Evolutionary conservation across 2,797 vertebrate genomes (phyloP).

Genomic region (Macropus fuliginosus): DNA sequence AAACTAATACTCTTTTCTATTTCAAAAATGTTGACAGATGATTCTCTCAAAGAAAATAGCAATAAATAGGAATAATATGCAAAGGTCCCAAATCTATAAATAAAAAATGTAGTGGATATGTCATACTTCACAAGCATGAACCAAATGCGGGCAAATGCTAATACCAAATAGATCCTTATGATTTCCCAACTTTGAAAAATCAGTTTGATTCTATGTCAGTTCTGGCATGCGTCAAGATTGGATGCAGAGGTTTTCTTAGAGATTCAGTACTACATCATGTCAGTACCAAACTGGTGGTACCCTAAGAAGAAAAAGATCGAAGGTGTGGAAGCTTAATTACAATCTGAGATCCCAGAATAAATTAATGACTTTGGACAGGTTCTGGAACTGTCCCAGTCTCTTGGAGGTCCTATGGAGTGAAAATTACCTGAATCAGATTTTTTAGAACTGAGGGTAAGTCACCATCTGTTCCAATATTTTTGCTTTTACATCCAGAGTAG

Average conservation of each 20-base stretch:
- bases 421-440: slow-evolving; percentile 31
- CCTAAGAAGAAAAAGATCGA: slow-evolving; percentile 34
- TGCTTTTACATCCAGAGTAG: not conserved
- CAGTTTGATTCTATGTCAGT: slow-evolving; percentile 22
- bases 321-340: slow-evolving; percentile 12
- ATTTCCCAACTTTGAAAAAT: not conserved
- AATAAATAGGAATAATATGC: slow-evolving; percentile 11
- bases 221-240: not conserved
- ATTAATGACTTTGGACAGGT: slow-evolving; percentile 26
- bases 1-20: slow-evolving; percentile 52
- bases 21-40: slow-evolving; percentile 24
- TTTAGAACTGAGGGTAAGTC: not conserved
- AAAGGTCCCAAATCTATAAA: not conserved
- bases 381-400: slow-evolving; percentile 41
- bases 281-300: slow-evolving; percentile 4
- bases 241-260: slow-evolving; percentile 19
- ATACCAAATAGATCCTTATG: not conserved
- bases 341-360: slow-evolving; percentile 30
- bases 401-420: slow-evolving; percentile 22
- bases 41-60: not conserved
- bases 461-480: slow-evolving; percentile 15
- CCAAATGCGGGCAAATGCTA: not conserved
- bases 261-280: slow-evolving; percentile 14
- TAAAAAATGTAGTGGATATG: slow-evolving; percentile 41
- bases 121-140: slow-evolving; percentile 17